phyloP scores from a whole-genome alignment of 1,140 invertebrate species.

The Drosophila bipectinata region DNA sequence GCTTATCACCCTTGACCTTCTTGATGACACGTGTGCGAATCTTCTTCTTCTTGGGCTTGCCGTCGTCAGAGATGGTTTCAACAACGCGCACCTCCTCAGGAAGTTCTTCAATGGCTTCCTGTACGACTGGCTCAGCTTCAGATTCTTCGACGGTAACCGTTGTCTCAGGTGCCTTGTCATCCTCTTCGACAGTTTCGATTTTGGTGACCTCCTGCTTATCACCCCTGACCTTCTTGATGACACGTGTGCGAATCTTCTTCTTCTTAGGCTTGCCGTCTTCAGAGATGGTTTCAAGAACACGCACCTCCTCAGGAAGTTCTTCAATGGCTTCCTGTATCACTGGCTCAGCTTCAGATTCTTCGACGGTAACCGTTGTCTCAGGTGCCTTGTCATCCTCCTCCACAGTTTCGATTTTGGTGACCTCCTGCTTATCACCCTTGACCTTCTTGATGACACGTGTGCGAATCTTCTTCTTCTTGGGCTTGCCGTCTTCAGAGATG shows the following conservation, averaged over 20 bases:
- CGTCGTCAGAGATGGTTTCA: background rate
- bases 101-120: background rate
- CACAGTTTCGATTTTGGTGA: background rate
- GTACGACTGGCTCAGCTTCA: background rate
- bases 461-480: background rate
- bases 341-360: background rate
- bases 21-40: background rate
- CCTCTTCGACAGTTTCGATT: background rate
- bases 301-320: background rate
- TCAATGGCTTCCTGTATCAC: background rate
- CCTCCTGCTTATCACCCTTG: background rate
- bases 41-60: background rate
- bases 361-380: background rate
- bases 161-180: background rate
- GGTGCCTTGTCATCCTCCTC: background rate
- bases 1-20: background rate
- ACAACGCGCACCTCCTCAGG: background rate
- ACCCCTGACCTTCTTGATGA: slow-evolving; percentile 1
- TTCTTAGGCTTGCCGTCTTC: background rate
- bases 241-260: background rate
- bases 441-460: background rate
- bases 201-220: background rate
- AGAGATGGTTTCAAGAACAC: background rate
- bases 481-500: background rate
- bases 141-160: background rate